These are phyloP conservation scores for Porites australiensis DNA, from an alignment of 64 coral and sea anemone species.

Conservation along the genomic window DNA sequence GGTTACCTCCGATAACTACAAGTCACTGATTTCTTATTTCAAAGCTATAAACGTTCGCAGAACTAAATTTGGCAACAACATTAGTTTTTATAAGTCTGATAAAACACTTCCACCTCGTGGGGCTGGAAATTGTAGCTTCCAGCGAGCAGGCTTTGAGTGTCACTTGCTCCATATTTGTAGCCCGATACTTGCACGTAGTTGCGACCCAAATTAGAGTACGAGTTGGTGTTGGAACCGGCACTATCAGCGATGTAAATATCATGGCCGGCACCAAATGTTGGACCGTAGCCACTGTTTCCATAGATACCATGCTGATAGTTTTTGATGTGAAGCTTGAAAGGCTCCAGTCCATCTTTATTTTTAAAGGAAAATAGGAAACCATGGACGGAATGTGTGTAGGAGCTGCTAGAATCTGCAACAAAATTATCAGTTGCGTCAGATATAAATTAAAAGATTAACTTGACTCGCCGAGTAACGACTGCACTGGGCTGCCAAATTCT, in stretches of 20 bases:
- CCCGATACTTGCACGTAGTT: slow-evolving; percentile 11
- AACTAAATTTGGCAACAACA: background rate
- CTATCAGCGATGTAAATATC: slow-evolving; percentile 56
- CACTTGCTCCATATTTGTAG: background rate
- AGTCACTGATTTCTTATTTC: background rate
- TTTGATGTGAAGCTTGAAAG: slow-evolving; percentile 50
- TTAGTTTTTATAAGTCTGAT: slow-evolving; percentile 18
- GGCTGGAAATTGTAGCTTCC: slow-evolving; percentile 60
- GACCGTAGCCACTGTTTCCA: slow-evolving; percentile 51
- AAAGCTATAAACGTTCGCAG: background rate
- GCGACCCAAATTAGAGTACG: slow-evolving; percentile 24
- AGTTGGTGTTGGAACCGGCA: slow-evolving; percentile 53
- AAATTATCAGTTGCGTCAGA: background rate
- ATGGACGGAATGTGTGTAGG: slow-evolving; percentile 36
- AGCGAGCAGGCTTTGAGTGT: slow-evolving; percentile 1
- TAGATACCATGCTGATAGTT: slow-evolving; percentile 34
- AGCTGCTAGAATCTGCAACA: slow-evolving; percentile 53
- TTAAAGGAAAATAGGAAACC: slow-evolving; percentile 68
- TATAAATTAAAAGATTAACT: background rate
- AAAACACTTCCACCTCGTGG: slow-evolving; percentile 71
- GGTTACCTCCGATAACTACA: background rate
- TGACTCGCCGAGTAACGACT: background rate
- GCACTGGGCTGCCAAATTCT: too few species aligned
- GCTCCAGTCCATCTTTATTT: slow-evolving; percentile 36
- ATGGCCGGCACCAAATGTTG: slow-evolving; percentile 57